Evolutionary conservation across 2,797 vertebrate genomes (phyloP).

Genomic region (Girardinus metallicus): DNA sequence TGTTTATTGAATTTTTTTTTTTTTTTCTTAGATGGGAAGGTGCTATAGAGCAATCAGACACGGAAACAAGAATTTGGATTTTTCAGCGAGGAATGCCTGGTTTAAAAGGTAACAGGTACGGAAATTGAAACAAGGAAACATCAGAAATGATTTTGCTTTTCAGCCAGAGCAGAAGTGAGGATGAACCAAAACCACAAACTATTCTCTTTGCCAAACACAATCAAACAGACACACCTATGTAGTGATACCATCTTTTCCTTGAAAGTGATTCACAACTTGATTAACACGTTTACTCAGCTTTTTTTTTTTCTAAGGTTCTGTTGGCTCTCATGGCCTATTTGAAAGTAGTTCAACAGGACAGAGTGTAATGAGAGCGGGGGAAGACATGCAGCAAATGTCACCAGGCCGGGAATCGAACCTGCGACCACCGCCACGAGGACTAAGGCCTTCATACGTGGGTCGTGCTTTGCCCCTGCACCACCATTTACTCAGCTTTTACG

Average conservation of each 20-base stretch:
- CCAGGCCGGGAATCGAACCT: too few relatives aligned
- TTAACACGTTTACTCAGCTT: slow-evolving; percentile 46
- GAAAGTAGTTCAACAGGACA: too few relatives aligned
- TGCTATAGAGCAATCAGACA: not conserved
- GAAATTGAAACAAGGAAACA: not conserved
- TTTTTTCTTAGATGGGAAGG: not conserved
- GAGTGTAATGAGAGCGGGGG: too few relatives aligned
- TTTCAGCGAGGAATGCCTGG: not conserved
- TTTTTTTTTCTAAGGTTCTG: not conserved
- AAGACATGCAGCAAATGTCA: too few relatives aligned
- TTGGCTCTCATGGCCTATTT: too few relatives aligned
- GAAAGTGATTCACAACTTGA: slow-evolving; percentile 27
- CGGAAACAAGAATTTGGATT: not conserved
- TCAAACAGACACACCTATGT: slow-evolving; percentile 5
- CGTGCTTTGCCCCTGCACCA: too few relatives aligned
- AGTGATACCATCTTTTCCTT: slow-evolving; percentile 7
- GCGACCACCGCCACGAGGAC: too few relatives aligned
- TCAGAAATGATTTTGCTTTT: slow-evolving; percentile 1
- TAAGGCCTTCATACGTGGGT: too few relatives aligned
- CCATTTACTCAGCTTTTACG: slow-evolving; percentile 33
- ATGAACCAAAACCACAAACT: slow-evolving; percentile 24
- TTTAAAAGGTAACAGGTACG: not conserved
- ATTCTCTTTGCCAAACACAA: not conserved
- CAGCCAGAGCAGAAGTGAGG: slow-evolving; percentile 27
- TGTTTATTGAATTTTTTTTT: not conserved